Conservation (phyloP, 2,113 vertebrate genomes). For the Galbula dea region DNA sequence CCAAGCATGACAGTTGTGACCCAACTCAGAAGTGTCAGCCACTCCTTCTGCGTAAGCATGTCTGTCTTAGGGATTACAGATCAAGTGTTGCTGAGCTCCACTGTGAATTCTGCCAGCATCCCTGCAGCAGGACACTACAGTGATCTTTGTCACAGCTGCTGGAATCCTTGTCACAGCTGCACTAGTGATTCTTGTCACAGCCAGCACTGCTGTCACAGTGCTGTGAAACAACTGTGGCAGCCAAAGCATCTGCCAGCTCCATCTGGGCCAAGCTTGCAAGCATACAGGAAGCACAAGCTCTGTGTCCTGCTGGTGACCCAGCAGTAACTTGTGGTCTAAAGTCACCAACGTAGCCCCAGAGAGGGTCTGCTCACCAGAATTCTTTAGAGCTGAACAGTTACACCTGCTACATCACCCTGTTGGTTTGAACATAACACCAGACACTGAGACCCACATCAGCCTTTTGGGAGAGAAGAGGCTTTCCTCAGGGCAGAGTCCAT, state of each 20-base stretch:
- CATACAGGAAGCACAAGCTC: background rate
- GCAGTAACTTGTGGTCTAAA: rapidly evolving
- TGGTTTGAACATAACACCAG: rapidly evolving
- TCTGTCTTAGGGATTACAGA: background rate
- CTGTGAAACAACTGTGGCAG: rapidly evolving
- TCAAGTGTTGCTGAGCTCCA: background rate
- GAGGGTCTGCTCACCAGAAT: background rate
- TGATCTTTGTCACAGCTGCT: background rate
- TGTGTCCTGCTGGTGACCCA: background rate
- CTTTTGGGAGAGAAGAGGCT: background rate
- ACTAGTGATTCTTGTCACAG: background rate
- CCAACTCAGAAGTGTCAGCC: rapidly evolving
- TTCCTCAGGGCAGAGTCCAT: background rate
- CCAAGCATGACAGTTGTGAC: background rate
- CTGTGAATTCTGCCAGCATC: background rate
- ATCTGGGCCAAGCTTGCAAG: rapidly evolving
- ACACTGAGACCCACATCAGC: background rate
- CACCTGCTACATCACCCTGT: rapidly evolving
- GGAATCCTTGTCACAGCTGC: background rate
- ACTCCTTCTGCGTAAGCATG: background rate
- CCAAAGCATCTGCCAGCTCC: background rate
- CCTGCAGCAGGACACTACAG: background rate
- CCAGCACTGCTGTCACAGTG: background rate
- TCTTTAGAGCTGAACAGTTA: background rate
- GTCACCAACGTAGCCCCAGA: background rate